These are phyloP conservation scores for Gambusia yucatana DNA, from an alignment of 2,797 vertebrate species.

Conservation along the genomic window DNA sequence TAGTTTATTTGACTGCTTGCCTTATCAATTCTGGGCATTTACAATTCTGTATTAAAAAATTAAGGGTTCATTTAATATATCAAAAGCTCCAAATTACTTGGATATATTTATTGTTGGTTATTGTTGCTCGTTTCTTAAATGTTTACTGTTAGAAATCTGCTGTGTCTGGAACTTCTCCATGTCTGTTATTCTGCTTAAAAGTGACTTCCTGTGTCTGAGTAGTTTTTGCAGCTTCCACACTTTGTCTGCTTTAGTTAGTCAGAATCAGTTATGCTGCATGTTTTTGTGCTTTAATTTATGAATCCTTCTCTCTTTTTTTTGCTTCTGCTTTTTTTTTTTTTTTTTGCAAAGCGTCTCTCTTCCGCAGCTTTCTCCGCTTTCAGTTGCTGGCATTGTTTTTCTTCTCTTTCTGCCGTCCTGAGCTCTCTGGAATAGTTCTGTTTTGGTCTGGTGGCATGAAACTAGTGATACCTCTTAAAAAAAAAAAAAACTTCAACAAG, in stretches of 20 bases:
- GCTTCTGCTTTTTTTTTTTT: neutral
- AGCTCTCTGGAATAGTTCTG: constrained; percentile 97
- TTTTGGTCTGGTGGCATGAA: constrained; percentile 98
- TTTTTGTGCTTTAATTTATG: constrained; percentile 40
- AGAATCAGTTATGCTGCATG: constrained; percentile 44
- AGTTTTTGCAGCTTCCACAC: neutral
- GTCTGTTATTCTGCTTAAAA: neutral
- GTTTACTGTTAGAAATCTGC: neutral
- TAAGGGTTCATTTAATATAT: neutral
- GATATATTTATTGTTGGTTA: neutral
- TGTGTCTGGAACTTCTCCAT: neutral
- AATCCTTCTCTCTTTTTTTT: constrained; percentile 34
- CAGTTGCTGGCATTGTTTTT: constrained; percentile 29
- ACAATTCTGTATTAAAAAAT: neutral
- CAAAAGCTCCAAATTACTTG: neutral
- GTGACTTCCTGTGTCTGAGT: constrained; percentile 12
- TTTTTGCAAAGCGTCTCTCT: constrained; percentile 80
- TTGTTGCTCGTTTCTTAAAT: neutral
- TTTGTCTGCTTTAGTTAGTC: constrained; percentile 1
- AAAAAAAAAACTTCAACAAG: constrained; percentile 27
- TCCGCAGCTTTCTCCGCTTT: constrained; percentile 87
- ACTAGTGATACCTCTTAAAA: constrained; percentile 86
- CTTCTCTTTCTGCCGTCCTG: constrained; percentile 86
- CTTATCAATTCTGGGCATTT: neutral
- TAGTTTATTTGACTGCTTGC: neutral